Evolutionary conservation across 2,113 vertebrate genomes (phyloP), one percentile per base, ranked within the genome.

Genomic region (Phalacrocorax brasilianus): DNA sequence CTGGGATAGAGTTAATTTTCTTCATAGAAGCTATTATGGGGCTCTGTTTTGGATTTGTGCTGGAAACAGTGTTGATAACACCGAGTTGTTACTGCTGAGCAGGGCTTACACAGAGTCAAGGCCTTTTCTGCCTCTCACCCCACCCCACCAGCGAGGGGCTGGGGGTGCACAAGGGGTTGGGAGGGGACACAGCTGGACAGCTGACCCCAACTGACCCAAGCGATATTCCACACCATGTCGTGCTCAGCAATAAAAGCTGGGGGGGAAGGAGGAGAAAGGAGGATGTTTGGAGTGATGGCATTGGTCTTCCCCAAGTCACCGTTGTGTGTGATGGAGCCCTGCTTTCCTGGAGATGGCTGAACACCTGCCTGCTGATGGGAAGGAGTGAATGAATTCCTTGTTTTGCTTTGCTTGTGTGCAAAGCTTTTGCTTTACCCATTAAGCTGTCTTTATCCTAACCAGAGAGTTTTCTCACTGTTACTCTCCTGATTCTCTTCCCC

Each of bases 261-360:
- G 63, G 63, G 63, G 55, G 11, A 45, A 45, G 47, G 4, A 50
- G 67, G 24, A 35, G 24, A 18, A 50, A 70, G 35, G 28, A 28
- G 11, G 21, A 42, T 1, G 4, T 73, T 42, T 2, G 8, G 70
- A 32, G 28, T 13, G 2, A 23, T 2, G 19, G 49, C 5, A 11
- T 17, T 40, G 23, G 27, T 40, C 35, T 40, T 53, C 53, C 53
- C 28, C 24, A 18, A 14, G 50, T 17, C 19, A 4, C 38, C 4
- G 6, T 4, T 32, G 18, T 0, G 16, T 5, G 35, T 18, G 49
- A 16, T 9, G 35, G 50, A 23, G 70, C 50, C 20, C 35, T 8
- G 35, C 70, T 53, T 3, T 22, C 14, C 27, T 23, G 35, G 47
- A 4, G 47, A 24, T 38, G 47, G 70, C 70, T 18, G 70, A 53